Percentiles rank a stretch among this genome's conserved stretches.
Evolutionary conservation across 2,113 vertebrate genomes (phyloP).

Genomic region (Egretta garzetta): DNA sequence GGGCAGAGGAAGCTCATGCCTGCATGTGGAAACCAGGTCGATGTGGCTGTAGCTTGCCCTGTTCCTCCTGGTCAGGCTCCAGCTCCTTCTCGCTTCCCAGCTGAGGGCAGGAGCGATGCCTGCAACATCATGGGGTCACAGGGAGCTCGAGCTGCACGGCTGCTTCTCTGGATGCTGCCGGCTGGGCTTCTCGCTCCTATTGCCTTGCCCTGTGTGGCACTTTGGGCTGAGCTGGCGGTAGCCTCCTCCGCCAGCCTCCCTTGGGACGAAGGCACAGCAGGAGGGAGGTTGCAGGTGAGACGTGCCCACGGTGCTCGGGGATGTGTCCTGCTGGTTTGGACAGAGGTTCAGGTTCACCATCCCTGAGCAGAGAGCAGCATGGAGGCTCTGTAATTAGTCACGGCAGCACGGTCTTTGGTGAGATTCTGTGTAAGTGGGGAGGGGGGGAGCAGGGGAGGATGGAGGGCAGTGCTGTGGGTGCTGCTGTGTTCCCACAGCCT

Average conservation of each 20-base stretch:
- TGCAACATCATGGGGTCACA: accelerated
- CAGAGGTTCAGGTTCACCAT: background rate
- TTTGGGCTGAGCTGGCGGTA: accelerated
- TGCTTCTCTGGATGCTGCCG: accelerated
- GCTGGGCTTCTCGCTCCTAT: accelerated
- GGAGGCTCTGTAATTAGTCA: background rate
- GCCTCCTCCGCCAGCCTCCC: background rate
- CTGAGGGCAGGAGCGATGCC: background rate
- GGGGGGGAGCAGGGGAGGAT: background rate
- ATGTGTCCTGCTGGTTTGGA: background rate
- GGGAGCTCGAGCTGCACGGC: accelerated
- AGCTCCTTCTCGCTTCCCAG: background rate
- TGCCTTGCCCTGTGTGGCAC: background rate
- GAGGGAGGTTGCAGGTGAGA: background rate
- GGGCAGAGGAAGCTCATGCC: background rate
- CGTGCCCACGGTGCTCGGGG: accelerated
- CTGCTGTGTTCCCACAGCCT: background rate
- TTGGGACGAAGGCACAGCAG: background rate
- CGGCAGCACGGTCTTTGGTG: background rate
- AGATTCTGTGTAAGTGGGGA: background rate
- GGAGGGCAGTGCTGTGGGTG: background rate
- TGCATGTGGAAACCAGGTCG: accelerated
- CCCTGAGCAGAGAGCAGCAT: background rate
- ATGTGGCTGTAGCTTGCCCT: background rate
- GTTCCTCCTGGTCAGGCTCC: background rate